Conservation (phyloP, 2,797 vertebrate genomes). For the Falco peregrinus region DNA sequence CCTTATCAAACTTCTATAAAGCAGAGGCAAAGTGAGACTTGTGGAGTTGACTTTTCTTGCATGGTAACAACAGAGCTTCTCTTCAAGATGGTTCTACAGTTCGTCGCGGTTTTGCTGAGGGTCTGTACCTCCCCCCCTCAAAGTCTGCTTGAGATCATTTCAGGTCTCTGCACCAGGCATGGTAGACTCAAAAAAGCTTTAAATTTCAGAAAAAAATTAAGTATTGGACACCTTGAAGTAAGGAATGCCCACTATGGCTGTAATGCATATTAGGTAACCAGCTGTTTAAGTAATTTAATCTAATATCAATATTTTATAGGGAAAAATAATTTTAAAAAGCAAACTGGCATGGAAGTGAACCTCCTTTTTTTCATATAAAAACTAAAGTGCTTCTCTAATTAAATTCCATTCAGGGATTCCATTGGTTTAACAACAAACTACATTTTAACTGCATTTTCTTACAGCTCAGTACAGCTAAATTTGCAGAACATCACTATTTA, state of each 20-base stretch:
- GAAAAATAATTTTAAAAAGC: neutral
- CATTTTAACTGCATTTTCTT: conserved; percentile 9
- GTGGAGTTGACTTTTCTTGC: neutral
- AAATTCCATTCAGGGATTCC: neutral
- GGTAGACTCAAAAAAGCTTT: neutral
- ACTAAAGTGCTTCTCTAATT: conserved; percentile 23
- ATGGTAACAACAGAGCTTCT: neutral
- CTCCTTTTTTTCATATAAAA: neutral
- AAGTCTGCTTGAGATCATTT: neutral
- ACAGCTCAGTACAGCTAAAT: neutral
- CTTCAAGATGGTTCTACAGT: neutral
- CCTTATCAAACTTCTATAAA: neutral
- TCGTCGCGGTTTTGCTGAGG: neutral
- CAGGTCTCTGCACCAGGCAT: neutral
- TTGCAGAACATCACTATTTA: conserved; percentile 37
- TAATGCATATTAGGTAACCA: neutral
- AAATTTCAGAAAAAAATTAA: neutral
- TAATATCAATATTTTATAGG: neutral
- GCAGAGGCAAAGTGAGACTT: neutral
- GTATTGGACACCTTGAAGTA: neutral
- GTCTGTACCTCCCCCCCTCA: neutral
- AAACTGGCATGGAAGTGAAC: neutral
- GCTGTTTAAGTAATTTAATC: neutral
- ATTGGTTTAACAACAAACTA: neutral
- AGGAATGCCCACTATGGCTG: neutral